Conservation (phyloP, 2,888 invertebrate genomes). For the Cepaea hortensis region DNA sequence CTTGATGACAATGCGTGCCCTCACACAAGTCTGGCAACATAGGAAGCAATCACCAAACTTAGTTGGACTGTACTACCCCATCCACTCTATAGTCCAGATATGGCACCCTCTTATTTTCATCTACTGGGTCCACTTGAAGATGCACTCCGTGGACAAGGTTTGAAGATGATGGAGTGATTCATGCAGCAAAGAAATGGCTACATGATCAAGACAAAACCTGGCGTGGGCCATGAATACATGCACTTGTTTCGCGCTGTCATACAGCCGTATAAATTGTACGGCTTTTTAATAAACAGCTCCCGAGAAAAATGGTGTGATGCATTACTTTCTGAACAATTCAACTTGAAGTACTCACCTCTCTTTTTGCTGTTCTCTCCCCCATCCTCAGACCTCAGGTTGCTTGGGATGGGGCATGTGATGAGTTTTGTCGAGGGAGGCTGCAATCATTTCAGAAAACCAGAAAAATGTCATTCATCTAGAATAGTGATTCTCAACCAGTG, state of each 20-base stretch:
- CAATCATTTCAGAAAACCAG: conserved; percentile 67
- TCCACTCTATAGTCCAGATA: not conserved
- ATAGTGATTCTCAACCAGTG: not conserved
- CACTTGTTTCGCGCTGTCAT: not conserved
- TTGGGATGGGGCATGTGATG: conserved; percentile 88
- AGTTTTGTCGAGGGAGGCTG: conserved; percentile 93
- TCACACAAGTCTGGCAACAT: too few species aligned
- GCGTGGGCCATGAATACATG: not conserved
- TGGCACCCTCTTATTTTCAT: not conserved
- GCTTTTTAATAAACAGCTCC: too few species aligned
- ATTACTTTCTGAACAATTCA: not conserved
- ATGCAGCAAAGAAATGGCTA: not conserved
- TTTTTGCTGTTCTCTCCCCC: conserved; percentile 38
- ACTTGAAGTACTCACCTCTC: conserved; percentile 56
- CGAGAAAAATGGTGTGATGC: too few species aligned
- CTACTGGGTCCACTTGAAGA: too few species aligned
- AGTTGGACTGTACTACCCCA: not conserved
- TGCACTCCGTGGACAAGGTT: too few species aligned
- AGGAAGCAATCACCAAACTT: too few species aligned
- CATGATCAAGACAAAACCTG: not conserved
- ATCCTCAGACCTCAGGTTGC: conserved; percentile 55
- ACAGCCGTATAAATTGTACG: too few species aligned
- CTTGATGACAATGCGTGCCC: too few species aligned
- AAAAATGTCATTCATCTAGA: not conserved
- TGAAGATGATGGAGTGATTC: too few species aligned